These are phyloP conservation scores for Sander vitreus DNA, from an alignment of 2,113 vertebrate genomes.

Conservation along the genomic window DNA sequence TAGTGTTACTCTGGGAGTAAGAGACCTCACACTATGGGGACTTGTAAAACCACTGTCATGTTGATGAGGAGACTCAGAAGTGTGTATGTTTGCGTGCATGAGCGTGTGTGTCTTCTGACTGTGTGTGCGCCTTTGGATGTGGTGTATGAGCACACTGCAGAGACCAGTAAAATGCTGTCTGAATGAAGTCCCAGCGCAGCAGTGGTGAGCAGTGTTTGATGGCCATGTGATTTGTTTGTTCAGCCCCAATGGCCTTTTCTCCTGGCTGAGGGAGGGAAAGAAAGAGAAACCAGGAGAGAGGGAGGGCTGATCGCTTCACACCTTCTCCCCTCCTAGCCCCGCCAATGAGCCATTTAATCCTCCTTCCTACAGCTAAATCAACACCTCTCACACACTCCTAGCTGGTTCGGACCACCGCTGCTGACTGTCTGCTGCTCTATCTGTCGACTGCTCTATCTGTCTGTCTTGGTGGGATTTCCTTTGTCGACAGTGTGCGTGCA, in stretches of 20 bases:
- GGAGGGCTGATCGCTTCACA: conserved; percentile 87
- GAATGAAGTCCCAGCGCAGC: conserved; percentile 84
- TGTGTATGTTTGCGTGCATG: conserved; percentile 55
- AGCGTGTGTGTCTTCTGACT: conserved; percentile 27
- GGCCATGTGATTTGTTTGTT: conserved; percentile 93
- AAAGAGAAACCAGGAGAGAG: conserved; percentile 40
- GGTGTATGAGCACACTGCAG: conserved; percentile 66
- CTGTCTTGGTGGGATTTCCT: too few species aligned
- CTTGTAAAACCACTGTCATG: conserved; percentile 83
- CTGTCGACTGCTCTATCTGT: not conserved
- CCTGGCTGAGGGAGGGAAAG: conserved; percentile 73
- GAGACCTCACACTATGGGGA: conserved; percentile 82
- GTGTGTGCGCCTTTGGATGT: conserved; percentile 54
- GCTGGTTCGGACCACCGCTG: conserved; percentile 62
- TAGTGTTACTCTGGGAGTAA: conserved; percentile 74
- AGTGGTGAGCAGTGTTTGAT: conserved; percentile 89
- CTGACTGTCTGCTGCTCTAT: conserved; percentile 47
- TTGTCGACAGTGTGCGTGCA: too few species aligned
- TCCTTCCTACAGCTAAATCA: conserved; percentile 87
- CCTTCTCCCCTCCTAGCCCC: conserved; percentile 89
- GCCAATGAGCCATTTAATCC: conserved; percentile 97
- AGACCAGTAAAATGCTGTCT: conserved; percentile 82
- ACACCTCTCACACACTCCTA: conserved; percentile 80
- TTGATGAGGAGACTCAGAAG: conserved; percentile 71
- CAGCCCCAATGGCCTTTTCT: conserved; percentile 89